phyloP scores from a whole-genome alignment of 2,888 invertebrate species.

The Hyalella azteca region DNA sequence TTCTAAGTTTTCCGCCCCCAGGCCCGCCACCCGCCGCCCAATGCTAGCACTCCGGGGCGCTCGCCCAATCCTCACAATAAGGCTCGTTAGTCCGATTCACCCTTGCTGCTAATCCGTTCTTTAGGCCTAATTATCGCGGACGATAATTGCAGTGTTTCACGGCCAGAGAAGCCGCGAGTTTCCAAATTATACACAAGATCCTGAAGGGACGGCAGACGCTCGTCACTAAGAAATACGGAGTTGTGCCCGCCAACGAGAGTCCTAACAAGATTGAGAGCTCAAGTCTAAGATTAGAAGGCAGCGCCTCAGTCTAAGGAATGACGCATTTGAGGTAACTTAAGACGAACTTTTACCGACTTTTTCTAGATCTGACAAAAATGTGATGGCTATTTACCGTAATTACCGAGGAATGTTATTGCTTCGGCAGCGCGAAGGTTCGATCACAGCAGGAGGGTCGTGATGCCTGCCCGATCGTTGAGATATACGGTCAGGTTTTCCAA shows the following conservation, averaged over 20 bases:
- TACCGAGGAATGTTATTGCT: too few species aligned
- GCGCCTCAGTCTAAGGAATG: neutral
- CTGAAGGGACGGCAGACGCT: neutral
- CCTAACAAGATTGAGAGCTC: constrained; percentile 21
- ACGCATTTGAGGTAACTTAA: constrained; percentile 3
- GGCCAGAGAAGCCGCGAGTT: constrained; percentile 31
- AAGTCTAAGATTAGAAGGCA: neutral
- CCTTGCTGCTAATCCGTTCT: constrained; percentile 33
- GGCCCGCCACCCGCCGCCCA: neutral
- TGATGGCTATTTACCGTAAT: neutral
- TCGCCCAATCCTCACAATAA: constrained; percentile 27
- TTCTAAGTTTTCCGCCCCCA: neutral
- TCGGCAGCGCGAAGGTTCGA: too few species aligned
- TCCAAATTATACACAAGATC: constrained; percentile 33
- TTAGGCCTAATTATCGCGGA: constrained; percentile 20
- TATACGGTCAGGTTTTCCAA: too few species aligned
- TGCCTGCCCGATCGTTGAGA: too few species aligned
- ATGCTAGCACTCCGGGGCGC: too few species aligned
- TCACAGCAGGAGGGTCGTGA: too few species aligned
- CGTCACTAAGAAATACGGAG: constrained; percentile 27
- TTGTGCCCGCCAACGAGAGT: constrained; percentile 5
- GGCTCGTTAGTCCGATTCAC: constrained; percentile 31
- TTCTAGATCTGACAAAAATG: neutral
- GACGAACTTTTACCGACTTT: neutral
- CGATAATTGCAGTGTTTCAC: constrained; percentile 37